Percentiles rank a stretch among this genome's conserved stretches.
Conservation (phyloP, 30 jellyfish, hydroid and myxozoan species). For the Cassiopea andromeda region DNA sequence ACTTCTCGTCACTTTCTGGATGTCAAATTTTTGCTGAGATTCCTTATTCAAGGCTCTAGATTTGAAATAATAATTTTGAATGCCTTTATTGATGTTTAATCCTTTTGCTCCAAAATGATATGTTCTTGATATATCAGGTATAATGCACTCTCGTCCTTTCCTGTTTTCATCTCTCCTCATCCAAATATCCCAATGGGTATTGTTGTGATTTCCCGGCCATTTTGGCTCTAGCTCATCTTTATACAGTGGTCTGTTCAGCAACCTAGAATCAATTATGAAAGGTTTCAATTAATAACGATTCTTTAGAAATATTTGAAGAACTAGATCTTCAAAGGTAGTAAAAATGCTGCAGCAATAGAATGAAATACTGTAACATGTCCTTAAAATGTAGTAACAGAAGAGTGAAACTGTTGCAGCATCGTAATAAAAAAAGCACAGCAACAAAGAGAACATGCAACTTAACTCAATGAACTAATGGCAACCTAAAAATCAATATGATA, state of each 20-base stretch:
- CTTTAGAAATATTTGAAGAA: too few relatives aligned
- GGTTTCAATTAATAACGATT: too few relatives aligned
- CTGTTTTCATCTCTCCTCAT: constrained; percentile 82
- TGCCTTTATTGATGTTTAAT: constrained; percentile 71
- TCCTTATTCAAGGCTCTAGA: constrained; percentile 85
- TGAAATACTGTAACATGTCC: too few relatives aligned
- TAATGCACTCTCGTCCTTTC: constrained; percentile 98
- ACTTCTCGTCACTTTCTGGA: constrained; percentile 63
- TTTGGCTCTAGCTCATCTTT: constrained; percentile 78
- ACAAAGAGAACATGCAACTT: too few relatives aligned
- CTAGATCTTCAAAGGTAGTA: too few relatives aligned
- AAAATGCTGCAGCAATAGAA: too few relatives aligned
- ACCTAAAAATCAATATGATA: too few relatives aligned
- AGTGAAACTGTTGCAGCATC: too few relatives aligned
- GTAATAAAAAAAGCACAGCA: too few relatives aligned
- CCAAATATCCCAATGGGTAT: constrained; percentile 99
- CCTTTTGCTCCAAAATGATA: constrained; percentile 96
- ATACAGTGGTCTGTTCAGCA: constrained; percentile 55
- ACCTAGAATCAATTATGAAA: constrained; percentile 9
- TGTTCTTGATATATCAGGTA: constrained; percentile 64
- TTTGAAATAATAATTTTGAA: constrained; percentile 84
- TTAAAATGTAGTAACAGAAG: too few relatives aligned
- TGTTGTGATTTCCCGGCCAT: constrained; percentile 87
- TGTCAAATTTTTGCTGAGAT: constrained; percentile 77
- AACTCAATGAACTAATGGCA: too few relatives aligned